A percentile compares a stretch with the other conserved stretches of the same genome.
These are phyloP conservation scores for Malurus elegans DNA, from an alignment of 2,113 vertebrate species.

Conservation along the genomic window DNA sequence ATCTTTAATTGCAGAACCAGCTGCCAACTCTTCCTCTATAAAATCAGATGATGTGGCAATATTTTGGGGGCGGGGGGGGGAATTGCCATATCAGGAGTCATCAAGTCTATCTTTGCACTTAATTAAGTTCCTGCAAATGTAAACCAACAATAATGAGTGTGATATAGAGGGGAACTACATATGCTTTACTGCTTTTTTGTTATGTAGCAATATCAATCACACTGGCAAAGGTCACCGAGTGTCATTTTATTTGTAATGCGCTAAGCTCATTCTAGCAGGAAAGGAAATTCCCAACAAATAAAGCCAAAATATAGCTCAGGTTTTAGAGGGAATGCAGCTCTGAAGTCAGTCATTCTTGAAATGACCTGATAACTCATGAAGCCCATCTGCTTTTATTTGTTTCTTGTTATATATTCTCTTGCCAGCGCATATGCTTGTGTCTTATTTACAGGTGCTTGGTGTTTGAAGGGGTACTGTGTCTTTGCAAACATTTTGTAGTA, in stretches of 20 bases:
- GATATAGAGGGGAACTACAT: background rate
- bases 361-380: background rate
- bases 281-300: background rate
- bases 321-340: background rate
- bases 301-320: background rate
- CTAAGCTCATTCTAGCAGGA: background rate
- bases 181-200: background rate
- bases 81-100: background rate
- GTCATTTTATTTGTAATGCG: background rate
- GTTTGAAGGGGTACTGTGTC: background rate
- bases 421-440: fast-evolving
- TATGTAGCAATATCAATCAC: background rate
- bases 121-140: background rate
- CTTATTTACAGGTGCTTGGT: background rate
- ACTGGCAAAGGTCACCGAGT: background rate
- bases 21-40: background rate
- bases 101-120: background rate
- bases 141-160: background rate
- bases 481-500: background rate
- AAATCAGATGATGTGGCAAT: background rate
- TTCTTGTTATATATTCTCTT: background rate
- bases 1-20: background rate
- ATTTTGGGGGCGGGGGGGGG: fast-evolving
- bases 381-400: background rate
- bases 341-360: fast-evolving